These are phyloP conservation scores for Podarcis raffonei DNA, from an alignment of 2,113 vertebrate genomes.

Conservation along the genomic window DNA sequence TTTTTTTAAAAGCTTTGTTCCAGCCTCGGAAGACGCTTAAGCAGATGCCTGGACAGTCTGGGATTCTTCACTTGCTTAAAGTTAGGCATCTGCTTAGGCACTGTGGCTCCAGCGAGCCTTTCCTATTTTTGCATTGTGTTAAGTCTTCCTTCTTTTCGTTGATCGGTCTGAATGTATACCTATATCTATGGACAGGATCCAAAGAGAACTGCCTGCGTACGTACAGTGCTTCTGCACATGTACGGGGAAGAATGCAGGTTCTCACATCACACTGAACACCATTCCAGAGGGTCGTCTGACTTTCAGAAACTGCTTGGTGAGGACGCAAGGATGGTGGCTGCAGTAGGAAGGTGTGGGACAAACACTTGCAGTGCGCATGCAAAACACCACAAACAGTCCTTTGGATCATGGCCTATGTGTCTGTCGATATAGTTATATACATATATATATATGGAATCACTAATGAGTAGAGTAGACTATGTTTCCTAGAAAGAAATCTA, in stretches of 20 bases:
- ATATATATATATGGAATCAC: constrained; percentile 50
- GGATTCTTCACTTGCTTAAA: constrained; percentile 18
- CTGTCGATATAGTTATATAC: constrained; percentile 27
- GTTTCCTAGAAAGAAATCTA: constrained; percentile 76
- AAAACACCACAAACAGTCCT: not conserved
- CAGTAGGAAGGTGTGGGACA: not conserved
- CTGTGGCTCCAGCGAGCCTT: constrained; percentile 36
- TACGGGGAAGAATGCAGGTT: not conserved
- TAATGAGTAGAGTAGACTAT: constrained; percentile 69
- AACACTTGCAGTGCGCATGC: not conserved
- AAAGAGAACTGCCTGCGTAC: not conserved
- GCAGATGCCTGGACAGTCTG: not conserved
- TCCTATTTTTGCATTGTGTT: constrained; percentile 23
- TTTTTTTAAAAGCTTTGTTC: constrained; percentile 2
- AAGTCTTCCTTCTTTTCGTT: constrained; percentile 58
- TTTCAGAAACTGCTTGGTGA: not conserved
- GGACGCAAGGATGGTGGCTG: not conserved
- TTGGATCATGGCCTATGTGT: constrained; percentile 15
- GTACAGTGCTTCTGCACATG: not conserved
- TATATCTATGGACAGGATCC: constrained; percentile 21
- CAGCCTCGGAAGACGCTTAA: constrained; percentile 35
- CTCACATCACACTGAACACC: not conserved
- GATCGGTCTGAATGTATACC: constrained; percentile 53
- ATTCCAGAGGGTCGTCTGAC: not conserved
- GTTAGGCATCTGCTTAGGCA: constrained; percentile 27